Conservation (phyloP, 1,140 invertebrate genomes). For the Mylabris phalerata region DNA sequence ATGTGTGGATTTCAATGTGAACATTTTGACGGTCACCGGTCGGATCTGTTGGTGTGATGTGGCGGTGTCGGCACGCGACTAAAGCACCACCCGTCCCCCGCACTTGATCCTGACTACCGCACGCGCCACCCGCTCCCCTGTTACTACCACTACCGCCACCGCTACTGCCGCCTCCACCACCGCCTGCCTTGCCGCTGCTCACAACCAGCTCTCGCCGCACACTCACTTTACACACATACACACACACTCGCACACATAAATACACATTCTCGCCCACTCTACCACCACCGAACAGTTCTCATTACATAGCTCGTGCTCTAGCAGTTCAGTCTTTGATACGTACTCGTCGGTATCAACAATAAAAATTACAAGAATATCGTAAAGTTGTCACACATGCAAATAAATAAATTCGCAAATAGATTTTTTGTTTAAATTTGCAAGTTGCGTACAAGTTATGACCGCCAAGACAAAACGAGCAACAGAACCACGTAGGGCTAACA, state of each 20-base stretch:
- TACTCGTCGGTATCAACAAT: not conserved
- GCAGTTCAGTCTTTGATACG: not conserved
- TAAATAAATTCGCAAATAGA: no score
- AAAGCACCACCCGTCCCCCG: conserved; percentile 30
- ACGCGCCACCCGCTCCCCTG: conserved; percentile 18
- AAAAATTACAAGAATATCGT: not conserved
- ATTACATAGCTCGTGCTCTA: conserved; percentile 9
- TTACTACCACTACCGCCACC: conserved; percentile 10
- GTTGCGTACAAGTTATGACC: conserved; percentile 30
- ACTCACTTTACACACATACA: conserved; percentile 15
- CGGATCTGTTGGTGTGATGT: conserved; percentile 35
- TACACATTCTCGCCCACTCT: conserved; percentile 14
- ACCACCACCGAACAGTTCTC: not conserved
- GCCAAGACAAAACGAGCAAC: conserved; percentile 37
- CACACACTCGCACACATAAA: not conserved
- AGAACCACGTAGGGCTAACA: conserved; percentile 59
- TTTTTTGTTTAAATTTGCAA: no score
- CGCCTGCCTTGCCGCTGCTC: conserved; percentile 23
- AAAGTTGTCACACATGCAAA: not conserved
- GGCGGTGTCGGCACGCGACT: conserved; percentile 43
- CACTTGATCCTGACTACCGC: conserved; percentile 20
- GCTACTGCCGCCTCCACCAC: conserved; percentile 15
- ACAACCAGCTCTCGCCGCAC: conserved; percentile 22
- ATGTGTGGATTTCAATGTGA: not conserved
- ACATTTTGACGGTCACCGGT: conserved; percentile 27